These are phyloP conservation scores for Erebia aethiops DNA, from an alignment of 2,888 invertebrate species.

Conservation along the genomic window DNA sequence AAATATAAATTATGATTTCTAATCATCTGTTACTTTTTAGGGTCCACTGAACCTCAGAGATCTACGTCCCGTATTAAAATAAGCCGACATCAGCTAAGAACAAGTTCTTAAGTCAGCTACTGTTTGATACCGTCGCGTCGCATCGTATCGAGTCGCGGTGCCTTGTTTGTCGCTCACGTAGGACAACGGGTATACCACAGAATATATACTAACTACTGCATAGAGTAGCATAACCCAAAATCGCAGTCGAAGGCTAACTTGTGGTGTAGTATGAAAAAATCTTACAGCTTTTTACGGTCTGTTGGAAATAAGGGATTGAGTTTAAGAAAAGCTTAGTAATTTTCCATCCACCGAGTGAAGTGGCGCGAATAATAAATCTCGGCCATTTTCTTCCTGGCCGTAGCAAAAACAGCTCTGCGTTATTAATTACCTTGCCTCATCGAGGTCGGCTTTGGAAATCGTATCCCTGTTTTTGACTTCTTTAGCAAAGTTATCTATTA, in stretches of 20 bases:
- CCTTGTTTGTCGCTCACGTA: too few species aligned
- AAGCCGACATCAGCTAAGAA: too few species aligned
- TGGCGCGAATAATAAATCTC: conserved; percentile 75
- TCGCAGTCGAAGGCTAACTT: neutral
- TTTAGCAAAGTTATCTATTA: conserved; percentile 47
- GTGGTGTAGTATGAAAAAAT: conserved; percentile 17
- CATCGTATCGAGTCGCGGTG: too few species aligned
- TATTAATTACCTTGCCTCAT: conserved; percentile 72
- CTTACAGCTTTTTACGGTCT: conserved; percentile 34
- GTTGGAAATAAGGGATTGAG: conserved; percentile 39
- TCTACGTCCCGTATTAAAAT: too few species aligned
- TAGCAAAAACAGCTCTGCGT: conserved; percentile 74
- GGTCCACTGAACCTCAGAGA: too few species aligned
- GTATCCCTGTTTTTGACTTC: conserved; percentile 76
- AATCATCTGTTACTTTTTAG: too few species aligned
- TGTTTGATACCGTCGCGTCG: too few species aligned
- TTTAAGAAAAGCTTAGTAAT: conserved; percentile 43
- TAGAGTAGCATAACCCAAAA: neutral
- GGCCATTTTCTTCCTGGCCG: conserved; percentile 55
- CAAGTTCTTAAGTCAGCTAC: too few species aligned
- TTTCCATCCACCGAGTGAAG: conserved; percentile 53
- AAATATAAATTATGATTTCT: too few species aligned
- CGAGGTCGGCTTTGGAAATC: conserved; percentile 66
- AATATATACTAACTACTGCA: too few species aligned
- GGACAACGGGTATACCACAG: too few species aligned